A percentile compares a stretch with the other conserved stretches of the same genome.
Conservation (phyloP, 2,113 vertebrate species). For the Conger conger region DNA sequence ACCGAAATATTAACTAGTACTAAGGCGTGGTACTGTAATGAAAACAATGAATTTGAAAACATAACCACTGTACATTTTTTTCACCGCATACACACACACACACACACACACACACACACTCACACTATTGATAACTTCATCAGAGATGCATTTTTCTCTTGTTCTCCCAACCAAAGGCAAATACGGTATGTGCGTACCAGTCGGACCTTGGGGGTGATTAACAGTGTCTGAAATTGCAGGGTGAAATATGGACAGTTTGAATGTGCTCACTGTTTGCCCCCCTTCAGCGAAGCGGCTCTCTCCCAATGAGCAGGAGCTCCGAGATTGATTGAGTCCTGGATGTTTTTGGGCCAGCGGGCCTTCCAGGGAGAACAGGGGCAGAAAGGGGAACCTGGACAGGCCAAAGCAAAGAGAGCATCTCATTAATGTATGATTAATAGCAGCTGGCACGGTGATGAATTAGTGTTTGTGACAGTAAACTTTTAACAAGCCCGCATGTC, state of each 20-base stretch:
- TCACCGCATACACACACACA: too few species aligned
- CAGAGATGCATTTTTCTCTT: slow-evolving; percentile 27
- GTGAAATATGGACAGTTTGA: slow-evolving; percentile 74
- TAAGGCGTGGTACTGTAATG: too few species aligned
- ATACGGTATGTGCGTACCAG: slow-evolving; percentile 45
- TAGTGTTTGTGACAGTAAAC: slow-evolving; percentile 81
- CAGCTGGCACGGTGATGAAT: slow-evolving; percentile 79
- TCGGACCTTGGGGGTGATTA: slow-evolving; percentile 65
- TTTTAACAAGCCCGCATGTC: slow-evolving; percentile 62
- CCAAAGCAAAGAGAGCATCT: slow-evolving; percentile 78
- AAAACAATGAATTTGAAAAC: too few species aligned
- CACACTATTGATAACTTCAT: slow-evolving; percentile 22
- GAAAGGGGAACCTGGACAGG: slow-evolving; percentile 52
- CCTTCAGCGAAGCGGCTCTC: slow-evolving; percentile 64
- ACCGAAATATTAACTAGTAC: too few species aligned
- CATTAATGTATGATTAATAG: slow-evolving; percentile 87
- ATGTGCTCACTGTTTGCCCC: slow-evolving; percentile 70
- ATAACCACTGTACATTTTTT: too few species aligned
- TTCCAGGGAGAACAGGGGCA: slow-evolving; percentile 64
- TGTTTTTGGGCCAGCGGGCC: slow-evolving; percentile 65
- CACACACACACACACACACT: not conserved
- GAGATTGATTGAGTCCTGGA: slow-evolving; percentile 79
- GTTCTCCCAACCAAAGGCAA: slow-evolving; percentile 24
- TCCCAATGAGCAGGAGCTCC: slow-evolving; percentile 50
- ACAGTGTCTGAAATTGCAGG: slow-evolving; percentile 68